These are phyloP conservation scores for Argyresthia goedartella DNA, from an alignment of 2,888 invertebrate genomes.

Conservation along the genomic window DNA sequence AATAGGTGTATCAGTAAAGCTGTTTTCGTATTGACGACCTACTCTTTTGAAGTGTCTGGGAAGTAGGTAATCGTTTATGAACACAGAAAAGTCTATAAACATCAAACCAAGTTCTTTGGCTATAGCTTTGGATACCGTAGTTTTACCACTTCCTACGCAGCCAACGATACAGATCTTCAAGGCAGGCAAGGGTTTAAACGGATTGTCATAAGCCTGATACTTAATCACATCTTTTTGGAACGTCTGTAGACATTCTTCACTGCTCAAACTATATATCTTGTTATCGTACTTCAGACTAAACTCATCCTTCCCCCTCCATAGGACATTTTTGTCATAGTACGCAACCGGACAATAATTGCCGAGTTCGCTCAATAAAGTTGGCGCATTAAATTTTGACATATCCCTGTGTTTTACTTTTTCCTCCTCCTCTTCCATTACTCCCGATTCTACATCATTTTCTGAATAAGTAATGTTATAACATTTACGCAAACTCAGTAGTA, in stretches of 20 bases:
- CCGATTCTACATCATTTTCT: slow-evolving; percentile 28
- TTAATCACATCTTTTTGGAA: slow-evolving; percentile 62
- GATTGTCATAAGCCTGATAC: slow-evolving; percentile 56
- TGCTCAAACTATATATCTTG: slow-evolving; percentile 65
- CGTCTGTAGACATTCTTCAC: slow-evolving; percentile 48
- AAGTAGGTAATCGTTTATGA: slow-evolving; percentile 38
- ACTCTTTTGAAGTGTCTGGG: slow-evolving; percentile 55
- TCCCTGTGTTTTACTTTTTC: slow-evolving; percentile 29
- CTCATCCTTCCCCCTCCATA: slow-evolving; percentile 74
- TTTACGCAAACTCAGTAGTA: slow-evolving; percentile 38
- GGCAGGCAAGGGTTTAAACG: slow-evolving; percentile 52
- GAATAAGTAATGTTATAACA: slow-evolving; percentile 33
- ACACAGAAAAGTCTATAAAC: slow-evolving; percentile 57
- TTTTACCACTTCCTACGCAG: slow-evolving; percentile 65
- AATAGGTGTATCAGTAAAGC: slow-evolving; percentile 33
- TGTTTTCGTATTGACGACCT: slow-evolving; percentile 54
- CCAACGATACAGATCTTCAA: slow-evolving; percentile 72
- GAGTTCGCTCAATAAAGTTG: slow-evolving; percentile 67
- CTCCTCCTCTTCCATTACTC: slow-evolving; percentile 23
- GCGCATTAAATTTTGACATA: slow-evolving; percentile 30
- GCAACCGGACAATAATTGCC: slow-evolving; percentile 73
- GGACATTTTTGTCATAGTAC: slow-evolving; percentile 57
- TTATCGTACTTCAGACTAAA: slow-evolving; percentile 62
- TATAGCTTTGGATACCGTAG: slow-evolving; percentile 54
- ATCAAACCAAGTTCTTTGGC: slow-evolving; percentile 68